Evolutionary conservation across 2,113 vertebrate species (phyloP), one percentile per base, ranked within the genome.

Genomic region (Pelmatolapia mariae): DNA sequence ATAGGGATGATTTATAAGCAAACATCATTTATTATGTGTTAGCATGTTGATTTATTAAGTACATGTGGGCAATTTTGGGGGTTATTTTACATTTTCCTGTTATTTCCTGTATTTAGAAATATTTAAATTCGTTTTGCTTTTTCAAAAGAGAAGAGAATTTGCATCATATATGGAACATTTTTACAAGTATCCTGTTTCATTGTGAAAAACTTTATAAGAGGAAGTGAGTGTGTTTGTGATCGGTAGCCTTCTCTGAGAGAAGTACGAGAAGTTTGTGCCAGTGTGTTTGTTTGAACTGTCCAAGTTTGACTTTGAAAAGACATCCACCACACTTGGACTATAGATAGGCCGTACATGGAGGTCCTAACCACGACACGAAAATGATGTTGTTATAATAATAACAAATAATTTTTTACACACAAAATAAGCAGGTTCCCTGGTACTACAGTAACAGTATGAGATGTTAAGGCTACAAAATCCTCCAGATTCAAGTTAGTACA

Each of bases 61-160:
- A 7, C 4, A 66, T 66, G 61, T 66, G 61, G 31, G 31, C 12
- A 11, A 63, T 36, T 63, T 5, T n/a, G 6, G 59, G 59, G 18
- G 59, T 63, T n/a, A 36, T n/a, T 66, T 66, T n/a, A 66, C 31
- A 66, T 66, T 66, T n/a, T 12, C 18, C 18, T 66, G 59, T 63
- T 63, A 61, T 63, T 63, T 63, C 31, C 31, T 63, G 59, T 63
- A 63, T 63, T 63, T 63, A 36, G 6, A 63, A 36, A 63, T 63
- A n/a, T 63, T 63, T 3, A 7, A n/a, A 66, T 36, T 66, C 0
- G 0, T 66, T 66, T 66, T 7, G 16, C 10, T 63, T 11, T 36
- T 36, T 63, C 10, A 63, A 36, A 36, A 63, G 10, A 11, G 10
- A 36, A 63, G 31, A 63, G 31, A 63, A 11, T 63, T 63, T 36